phyloP scores from a whole-genome alignment of 1,140 invertebrate genomes.

The Batillaria attramentaria region DNA sequence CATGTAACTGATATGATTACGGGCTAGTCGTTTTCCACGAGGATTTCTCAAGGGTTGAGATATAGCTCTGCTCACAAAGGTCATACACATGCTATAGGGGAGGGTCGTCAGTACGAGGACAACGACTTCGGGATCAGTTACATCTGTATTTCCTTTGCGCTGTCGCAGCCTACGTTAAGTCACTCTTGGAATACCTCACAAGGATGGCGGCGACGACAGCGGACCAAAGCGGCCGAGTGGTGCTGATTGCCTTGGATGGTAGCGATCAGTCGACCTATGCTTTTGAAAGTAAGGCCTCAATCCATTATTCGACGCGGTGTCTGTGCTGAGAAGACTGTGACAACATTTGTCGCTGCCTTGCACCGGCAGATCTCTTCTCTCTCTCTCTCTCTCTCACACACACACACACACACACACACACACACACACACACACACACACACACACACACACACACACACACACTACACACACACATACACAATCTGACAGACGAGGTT shows the following conservation, averaged over 20 bases:
- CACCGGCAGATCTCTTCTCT: neutral
- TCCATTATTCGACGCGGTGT: neutral
- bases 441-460: neutral
- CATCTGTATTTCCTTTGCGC: no score
- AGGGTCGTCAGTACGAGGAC: no score
- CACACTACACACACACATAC: neutral
- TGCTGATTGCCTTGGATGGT: neutral
- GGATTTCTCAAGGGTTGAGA: no score
- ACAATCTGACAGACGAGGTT: neutral
- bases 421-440: neutral
- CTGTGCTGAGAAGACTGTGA: neutral
- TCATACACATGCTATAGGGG: no score
- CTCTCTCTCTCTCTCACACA: neutral
- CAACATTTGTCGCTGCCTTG: neutral
- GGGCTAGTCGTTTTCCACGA: no score
- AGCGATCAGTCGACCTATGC: constrained; percentile 2
- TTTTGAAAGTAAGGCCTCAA: neutral
- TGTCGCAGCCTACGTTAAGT: no score
- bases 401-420: neutral
- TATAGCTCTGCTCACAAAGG: no score
- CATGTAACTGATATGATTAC: no score
- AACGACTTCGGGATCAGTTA: no score
- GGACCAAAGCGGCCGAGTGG: neutral
- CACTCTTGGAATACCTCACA: no score
- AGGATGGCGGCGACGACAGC: neutral